phyloP scores from a whole-genome alignment of 2,797 vertebrate species.

The Sebastolobus altivelis region DNA sequence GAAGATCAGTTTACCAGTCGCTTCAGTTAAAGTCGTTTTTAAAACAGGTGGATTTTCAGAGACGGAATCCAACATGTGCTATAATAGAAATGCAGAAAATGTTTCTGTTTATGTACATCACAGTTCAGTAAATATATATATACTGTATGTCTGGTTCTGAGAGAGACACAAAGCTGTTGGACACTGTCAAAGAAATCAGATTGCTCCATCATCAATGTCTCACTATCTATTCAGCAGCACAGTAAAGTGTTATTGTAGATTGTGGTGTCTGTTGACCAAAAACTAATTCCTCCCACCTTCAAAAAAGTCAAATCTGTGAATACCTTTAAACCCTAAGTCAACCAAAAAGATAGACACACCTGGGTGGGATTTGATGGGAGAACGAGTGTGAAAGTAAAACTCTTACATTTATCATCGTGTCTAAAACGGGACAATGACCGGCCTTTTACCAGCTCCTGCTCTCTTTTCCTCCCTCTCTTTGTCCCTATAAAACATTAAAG shows the following conservation, averaged over 20 bases:
- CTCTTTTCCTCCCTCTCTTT: slow-evolving; percentile 19
- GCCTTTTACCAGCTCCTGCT: slow-evolving; percentile 4
- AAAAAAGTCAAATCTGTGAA: slow-evolving; percentile 22
- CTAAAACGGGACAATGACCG: slow-evolving; percentile 74
- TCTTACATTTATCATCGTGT: slow-evolving; percentile 82
- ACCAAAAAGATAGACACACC: slow-evolving; percentile 14
- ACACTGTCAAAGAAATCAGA: background rate
- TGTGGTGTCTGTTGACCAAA: background rate
- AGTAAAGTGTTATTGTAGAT: background rate
- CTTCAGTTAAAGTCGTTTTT: background rate
- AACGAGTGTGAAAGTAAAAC: slow-evolving; percentile 87
- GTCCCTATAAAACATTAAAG: slow-evolving; percentile 27
- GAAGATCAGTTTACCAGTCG: background rate
- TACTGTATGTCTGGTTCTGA: background rate
- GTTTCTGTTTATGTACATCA: background rate
- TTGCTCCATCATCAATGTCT: background rate
- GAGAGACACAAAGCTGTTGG: background rate
- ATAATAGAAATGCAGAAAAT: background rate
- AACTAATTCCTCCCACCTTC: slow-evolving; percentile 6
- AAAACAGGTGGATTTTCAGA: background rate
- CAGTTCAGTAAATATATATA: background rate
- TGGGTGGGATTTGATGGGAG: slow-evolving; percentile 47
- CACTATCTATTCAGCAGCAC: background rate
- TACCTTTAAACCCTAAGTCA: slow-evolving; percentile 14
- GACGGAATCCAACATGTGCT: background rate